Evolutionary conservation across 2,113 vertebrate species (phyloP).

Genomic region (Pseudopipra pipra): DNA sequence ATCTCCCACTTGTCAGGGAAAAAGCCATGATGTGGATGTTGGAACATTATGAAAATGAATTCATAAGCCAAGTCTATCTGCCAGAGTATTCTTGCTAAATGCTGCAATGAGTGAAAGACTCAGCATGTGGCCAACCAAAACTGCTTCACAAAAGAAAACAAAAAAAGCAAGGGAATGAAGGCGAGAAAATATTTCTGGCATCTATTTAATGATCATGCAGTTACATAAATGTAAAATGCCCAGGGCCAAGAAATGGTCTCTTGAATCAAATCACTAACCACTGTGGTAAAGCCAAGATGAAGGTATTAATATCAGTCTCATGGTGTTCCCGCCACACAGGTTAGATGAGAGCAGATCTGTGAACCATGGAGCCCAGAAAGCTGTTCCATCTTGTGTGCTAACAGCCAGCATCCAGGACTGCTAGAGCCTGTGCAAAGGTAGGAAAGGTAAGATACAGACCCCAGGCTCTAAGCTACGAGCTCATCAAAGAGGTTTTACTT

Average conservation of each 20-base stretch:
- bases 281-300: neutral
- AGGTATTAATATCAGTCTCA: neutral
- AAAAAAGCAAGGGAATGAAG: neutral
- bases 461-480: neutral
- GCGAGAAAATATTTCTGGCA: slow-evolving; percentile 8
- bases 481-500: neutral
- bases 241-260: neutral
- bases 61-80: slow-evolving; percentile 67
- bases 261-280: neutral
- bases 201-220: slow-evolving; percentile 33
- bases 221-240: slow-evolving; percentile 9
- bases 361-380: neutral
- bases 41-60: slow-evolving; percentile 78
- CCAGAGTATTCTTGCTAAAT: slow-evolving; percentile 70
- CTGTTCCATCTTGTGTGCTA: neutral
- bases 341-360: neutral
- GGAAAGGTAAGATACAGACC: neutral
- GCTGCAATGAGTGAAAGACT: slow-evolving; percentile 64
- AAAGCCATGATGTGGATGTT: slow-evolving; percentile 63
- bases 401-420: neutral
- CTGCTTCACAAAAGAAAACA: slow-evolving; percentile 35
- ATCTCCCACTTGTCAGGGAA: slow-evolving; percentile 59
- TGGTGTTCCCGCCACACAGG: too few species aligned
- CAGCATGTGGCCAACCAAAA: slow-evolving; percentile 68
- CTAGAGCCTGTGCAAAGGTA: neutral